Evolutionary conservation across 1,140 invertebrate genomes (phyloP), one percentile per base, ranked within the genome.

Genomic region (Campoletis sonorensis): DNA sequence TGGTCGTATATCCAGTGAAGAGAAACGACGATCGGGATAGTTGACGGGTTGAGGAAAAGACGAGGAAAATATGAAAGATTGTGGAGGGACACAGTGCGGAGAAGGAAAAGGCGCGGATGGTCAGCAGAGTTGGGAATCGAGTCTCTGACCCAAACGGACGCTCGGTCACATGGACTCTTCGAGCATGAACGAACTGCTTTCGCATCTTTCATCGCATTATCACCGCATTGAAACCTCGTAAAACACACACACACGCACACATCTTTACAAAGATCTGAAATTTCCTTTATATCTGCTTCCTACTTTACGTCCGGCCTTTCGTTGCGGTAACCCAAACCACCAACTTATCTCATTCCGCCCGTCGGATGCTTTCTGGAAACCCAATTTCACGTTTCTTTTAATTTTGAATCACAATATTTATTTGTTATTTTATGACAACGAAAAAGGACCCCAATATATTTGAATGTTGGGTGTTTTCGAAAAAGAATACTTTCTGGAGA

Each of bases 161-260:
- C 83, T 83, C 83, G 85, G 84, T 87, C 86, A 87, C 86, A 84
- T 86, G 80, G 83, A 87, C 86, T 88, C 85, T 88, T 88, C 83
- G 86, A 71, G 88, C 87, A 89, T 89, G 86, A 86, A 85, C 85
- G 87, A 81, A 80, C 84, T 80, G 82, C 54, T 85, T 81, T 87
- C 87, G 87, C 87, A 89, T 89, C 87, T 84, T 84, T 89, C 88
- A 89, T 89, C 87, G 87, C 40, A 45, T 45, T 82, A 88, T 89
- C 88, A 89, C 88, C 88, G 75, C 75, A 33, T 85, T 80, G 67
- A 7, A 80, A 83, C 87, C 86, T 88, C 88, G 87, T 89, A 89
- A 89, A 89, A 89, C 86, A 87, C 83, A 77, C 51, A 64, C 54
- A 37, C 68, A 18, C 54, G 23, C 54, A 64, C 26, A 30, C n/a